phyloP scores from a whole-genome alignment of 2,113 vertebrate genomes.

The Polyodon spathula region DNA sequence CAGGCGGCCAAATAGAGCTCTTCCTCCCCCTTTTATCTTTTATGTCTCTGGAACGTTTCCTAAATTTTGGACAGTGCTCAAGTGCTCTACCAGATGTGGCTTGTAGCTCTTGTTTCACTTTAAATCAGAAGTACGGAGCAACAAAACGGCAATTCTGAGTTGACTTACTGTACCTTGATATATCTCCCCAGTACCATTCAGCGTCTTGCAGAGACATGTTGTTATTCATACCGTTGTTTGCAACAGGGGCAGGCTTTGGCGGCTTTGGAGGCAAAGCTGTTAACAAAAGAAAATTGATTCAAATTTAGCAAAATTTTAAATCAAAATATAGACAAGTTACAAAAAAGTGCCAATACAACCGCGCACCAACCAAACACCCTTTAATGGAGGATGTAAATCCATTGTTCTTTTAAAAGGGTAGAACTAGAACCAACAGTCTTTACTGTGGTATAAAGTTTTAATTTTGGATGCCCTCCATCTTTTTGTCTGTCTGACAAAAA shows the following conservation, averaged over 20 bases:
- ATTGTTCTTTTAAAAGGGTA: too few relatives aligned
- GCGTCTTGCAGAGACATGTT: constrained; percentile 96
- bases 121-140: background rate
- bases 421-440: too few relatives aligned
- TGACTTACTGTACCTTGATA: constrained; percentile 82
- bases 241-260: constrained; percentile 76
- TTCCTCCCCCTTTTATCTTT: background rate
- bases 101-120: background rate
- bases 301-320: constrained; percentile 18
- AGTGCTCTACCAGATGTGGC: background rate
- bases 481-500: constrained; percentile 12
- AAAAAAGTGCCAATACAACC: background rate
- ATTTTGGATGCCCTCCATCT: background rate
- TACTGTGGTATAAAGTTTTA: too few relatives aligned
- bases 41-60: background rate
- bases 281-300: constrained; percentile 25
- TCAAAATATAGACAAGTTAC: background rate
- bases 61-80: background rate
- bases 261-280: constrained; percentile 95
- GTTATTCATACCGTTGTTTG: constrained; percentile 95
- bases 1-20: background rate
- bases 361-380: too few relatives aligned
- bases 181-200: constrained; percentile 99
- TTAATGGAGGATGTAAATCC: too few relatives aligned
- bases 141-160: background rate